Percentiles rank a stretch among this genome's conserved stretches.
Conservation (phyloP, 2,888 invertebrate genomes). For the Torymus texanus region DNA sequence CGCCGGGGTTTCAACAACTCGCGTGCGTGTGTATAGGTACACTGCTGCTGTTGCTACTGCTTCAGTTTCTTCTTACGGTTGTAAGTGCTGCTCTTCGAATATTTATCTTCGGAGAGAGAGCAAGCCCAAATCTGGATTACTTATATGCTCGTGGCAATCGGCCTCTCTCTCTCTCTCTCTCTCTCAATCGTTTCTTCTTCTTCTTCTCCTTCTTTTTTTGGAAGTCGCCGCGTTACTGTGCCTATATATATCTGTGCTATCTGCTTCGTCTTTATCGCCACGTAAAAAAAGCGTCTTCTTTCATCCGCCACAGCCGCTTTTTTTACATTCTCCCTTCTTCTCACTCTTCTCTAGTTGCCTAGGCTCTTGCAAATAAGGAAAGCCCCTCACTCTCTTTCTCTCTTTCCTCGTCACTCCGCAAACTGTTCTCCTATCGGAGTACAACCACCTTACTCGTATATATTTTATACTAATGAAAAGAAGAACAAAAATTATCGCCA, state of each 20-base stretch:
- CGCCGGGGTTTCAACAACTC: slow-evolving; percentile 2
- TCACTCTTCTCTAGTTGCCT: too few relatives aligned
- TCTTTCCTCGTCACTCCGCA: too few relatives aligned
- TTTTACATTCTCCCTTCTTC: slow-evolving; percentile 32
- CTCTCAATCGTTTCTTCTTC: background rate
- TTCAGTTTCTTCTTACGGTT: background rate
- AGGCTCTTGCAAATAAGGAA: too few relatives aligned
- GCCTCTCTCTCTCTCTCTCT: background rate
- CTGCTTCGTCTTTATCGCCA: background rate
- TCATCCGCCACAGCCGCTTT: background rate
- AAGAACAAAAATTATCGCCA: too few relatives aligned
- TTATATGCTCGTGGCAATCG: background rate
- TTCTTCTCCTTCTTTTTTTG: background rate
- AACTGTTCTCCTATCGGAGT: too few relatives aligned
- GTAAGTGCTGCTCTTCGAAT: slow-evolving; percentile 22
- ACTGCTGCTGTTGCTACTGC: too few relatives aligned
- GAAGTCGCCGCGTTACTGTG: background rate
- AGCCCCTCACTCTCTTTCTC: too few relatives aligned
- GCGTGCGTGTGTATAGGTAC: background rate
- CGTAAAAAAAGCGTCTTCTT: background rate
- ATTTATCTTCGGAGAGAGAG: slow-evolving; percentile 28
- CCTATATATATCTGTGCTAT: background rate
- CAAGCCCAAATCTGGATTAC: background rate
- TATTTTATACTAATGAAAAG: too few relatives aligned
- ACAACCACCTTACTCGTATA: too few relatives aligned